Evolutionary conservation across 2,113 vertebrate genomes (phyloP).

Genomic region (Jaculus jaculus): DNA sequence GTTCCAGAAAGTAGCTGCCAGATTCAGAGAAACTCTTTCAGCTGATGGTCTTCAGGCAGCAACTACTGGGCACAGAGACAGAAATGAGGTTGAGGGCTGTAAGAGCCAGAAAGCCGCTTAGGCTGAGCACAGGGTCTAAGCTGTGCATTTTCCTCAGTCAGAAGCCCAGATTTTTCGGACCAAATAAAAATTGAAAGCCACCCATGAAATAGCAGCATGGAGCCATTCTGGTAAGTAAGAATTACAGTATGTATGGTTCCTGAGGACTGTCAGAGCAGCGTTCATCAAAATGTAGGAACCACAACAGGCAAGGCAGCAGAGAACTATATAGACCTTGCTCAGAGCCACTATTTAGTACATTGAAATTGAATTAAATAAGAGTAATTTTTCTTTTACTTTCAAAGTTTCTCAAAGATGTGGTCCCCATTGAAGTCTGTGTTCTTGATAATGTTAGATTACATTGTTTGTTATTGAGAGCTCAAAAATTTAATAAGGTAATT

Average conservation of each 20-base stretch:
- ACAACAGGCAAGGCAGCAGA: background rate
- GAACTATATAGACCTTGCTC: background rate
- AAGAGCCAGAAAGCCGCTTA: background rate
- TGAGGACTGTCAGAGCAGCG: background rate
- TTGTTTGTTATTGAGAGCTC: background rate
- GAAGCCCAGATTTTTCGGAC: background rate
- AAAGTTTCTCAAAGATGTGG: background rate
- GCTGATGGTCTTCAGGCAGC: background rate
- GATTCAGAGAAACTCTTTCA: background rate
- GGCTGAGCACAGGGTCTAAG: background rate
- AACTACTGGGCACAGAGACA: background rate
- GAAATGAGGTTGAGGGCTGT: background rate
- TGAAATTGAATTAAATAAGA: background rate
- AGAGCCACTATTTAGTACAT: background rate
- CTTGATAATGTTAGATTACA: background rate
- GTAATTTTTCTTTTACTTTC: slow-evolving; percentile 23
- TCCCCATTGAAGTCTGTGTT: background rate
- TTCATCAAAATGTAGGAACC: background rate
- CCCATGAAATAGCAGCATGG: background rate
- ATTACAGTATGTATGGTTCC: background rate
- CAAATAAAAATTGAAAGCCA: background rate
- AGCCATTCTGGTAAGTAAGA: background rate
- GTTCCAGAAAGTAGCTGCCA: slow-evolving; percentile 14
- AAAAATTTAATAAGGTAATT: background rate
- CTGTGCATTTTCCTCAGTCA: background rate